Evolutionary conservation across 1,140 invertebrate species (phyloP).

Genomic region (Tetragonula clypearis): DNA sequence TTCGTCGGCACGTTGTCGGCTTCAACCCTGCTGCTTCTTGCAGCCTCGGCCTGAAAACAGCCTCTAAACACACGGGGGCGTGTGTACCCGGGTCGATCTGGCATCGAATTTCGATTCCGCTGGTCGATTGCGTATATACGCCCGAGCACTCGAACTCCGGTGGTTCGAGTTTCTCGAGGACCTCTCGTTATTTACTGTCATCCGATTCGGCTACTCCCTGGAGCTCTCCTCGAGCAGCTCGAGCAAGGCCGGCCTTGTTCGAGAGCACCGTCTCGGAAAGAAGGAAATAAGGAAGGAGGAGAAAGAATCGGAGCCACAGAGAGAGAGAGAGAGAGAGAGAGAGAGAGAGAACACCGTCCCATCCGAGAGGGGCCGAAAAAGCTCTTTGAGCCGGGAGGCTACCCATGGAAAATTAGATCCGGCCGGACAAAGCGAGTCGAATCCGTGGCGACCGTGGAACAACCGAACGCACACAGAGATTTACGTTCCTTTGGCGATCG

Average conservation of each 20-base stretch:
- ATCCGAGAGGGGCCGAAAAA: background rate
- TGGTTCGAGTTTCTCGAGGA: conserved; percentile 70
- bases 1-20: conserved; percentile 39
- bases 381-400: conserved; percentile 1
- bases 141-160: conserved; percentile 52
- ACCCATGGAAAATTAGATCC: conserved; percentile 50
- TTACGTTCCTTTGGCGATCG: background rate
- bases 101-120: conserved; percentile 75
- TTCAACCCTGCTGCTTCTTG: conserved; percentile 48
- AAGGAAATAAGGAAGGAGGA: background rate
- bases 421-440: conserved; percentile 7
- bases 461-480: background rate
- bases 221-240: background rate
- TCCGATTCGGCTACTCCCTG: conserved; percentile 66
- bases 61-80: conserved; percentile 61
- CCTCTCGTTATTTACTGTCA: conserved; percentile 76
- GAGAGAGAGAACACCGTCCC: background rate
- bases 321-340: background rate
- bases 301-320: background rate
- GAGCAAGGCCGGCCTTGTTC: background rate
- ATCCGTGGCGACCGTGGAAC: background rate
- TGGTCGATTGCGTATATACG: conserved; percentile 63
- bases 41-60: conserved; percentile 56
- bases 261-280: background rate
- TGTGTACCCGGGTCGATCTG: conserved; percentile 34